Evolutionary conservation across 2,113 vertebrate species (phyloP).

Genomic region (Cyphotilapia sp.): DNA sequence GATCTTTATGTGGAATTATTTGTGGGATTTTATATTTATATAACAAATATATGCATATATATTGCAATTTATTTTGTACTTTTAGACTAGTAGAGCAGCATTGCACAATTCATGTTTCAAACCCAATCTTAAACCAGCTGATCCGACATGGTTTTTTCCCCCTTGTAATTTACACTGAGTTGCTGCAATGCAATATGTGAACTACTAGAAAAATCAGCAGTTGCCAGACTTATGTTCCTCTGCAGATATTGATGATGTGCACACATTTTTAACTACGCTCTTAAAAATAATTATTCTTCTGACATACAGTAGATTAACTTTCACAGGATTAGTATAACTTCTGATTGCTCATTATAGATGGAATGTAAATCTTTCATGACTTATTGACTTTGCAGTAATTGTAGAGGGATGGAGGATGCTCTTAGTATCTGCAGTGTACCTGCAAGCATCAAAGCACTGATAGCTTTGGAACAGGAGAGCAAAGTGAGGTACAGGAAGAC

Average conservation of each 20-base stretch:
- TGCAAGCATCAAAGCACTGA: neutral
- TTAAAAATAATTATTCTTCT: neutral
- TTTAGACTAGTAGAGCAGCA: neutral
- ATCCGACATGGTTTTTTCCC: fast-evolving
- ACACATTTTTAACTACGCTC: neutral
- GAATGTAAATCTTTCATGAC: slow-evolving; percentile 12
- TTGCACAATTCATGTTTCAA: neutral
- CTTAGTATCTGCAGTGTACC: neutral
- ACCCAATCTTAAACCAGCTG: neutral
- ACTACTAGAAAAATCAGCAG: neutral
- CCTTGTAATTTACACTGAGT: neutral
- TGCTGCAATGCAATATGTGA: neutral
- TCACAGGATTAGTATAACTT: neutral
- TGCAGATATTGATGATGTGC: neutral
- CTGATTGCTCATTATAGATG: slow-evolving; percentile 1
- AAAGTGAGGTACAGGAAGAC: neutral
- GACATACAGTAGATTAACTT: neutral
- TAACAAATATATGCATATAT: neutral
- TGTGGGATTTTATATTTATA: neutral
- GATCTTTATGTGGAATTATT: neutral
- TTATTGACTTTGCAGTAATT: slow-evolving; percentile 16
- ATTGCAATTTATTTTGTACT: neutral
- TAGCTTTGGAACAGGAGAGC: neutral
- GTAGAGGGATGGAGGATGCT: neutral
- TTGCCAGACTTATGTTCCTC: neutral